phyloP scores from a whole-genome alignment of 2,113 vertebrate species.

The Oncorhynchus masou region DNA sequence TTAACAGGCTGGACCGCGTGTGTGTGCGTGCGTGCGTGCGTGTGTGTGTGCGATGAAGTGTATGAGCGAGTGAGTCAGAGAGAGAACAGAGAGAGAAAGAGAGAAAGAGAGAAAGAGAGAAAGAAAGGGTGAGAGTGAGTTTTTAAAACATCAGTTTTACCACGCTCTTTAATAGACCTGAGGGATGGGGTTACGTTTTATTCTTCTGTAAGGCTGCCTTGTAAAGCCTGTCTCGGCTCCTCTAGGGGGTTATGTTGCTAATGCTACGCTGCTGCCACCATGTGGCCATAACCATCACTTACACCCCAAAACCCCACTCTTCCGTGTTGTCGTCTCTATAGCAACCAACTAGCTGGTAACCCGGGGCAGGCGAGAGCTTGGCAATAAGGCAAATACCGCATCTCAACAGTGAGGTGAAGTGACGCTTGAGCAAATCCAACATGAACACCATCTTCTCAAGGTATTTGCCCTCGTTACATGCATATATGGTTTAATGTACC shows the following conservation, averaged over 20 bases:
- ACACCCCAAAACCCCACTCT: not conserved
- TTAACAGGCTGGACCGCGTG: constrained; percentile 59
- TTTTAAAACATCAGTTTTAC: constrained; percentile 60
- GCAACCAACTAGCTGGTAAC: constrained; percentile 45
- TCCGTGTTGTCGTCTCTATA: constrained; percentile 55
- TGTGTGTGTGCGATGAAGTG: not conserved
- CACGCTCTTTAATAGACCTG: constrained; percentile 57
- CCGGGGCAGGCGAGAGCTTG: constrained; percentile 42
- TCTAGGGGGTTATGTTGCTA: constrained; percentile 4
- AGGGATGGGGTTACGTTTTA: constrained; percentile 64
- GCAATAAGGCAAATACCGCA: constrained; percentile 8
- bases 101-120: not conserved
- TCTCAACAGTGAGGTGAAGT: not conserved
- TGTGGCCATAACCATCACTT: constrained; percentile 38
- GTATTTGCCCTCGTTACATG: constrained; percentile 30
- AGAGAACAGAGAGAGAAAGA: not conserved
- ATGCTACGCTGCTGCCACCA: constrained; percentile 65
- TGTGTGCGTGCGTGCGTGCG: not conserved
- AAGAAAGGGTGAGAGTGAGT: not conserved
- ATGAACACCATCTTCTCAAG: constrained; percentile 66
- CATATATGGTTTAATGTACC: no score
- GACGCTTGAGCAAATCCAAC: constrained; percentile 11
- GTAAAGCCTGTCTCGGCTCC: not conserved
- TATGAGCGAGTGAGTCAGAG: constrained; percentile 31
- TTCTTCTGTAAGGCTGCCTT: constrained; percentile 51